Base-by-base conservation (phyloP, 2,113 vertebrate genomes). In the Procapra przewalskii region DNA sequence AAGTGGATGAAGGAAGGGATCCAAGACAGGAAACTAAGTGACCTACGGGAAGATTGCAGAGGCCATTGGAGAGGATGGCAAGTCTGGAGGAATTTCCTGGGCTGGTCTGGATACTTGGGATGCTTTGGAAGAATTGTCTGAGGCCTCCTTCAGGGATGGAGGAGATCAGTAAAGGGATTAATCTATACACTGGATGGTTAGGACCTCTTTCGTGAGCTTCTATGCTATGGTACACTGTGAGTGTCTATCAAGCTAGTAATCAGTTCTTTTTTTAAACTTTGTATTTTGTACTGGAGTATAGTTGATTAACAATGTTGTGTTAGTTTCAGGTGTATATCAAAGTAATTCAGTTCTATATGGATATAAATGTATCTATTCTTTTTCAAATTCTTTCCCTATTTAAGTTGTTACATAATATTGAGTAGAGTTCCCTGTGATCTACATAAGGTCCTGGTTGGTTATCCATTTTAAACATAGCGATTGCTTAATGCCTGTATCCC, bases 1-100 rank as follows among this genome's bases (percentile, higher is more conserved):
- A 15, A 31, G 31, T 31, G n/a, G 33, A 40, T 60, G 57, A 36
- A 62, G 54, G 52, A 64, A 29, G 14, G 19, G 7, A 40, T 9
- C 31, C 16, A 33, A 59, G 94, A 83, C 1, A 10, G 13, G 31
- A 33, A 75, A 3, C 25, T 33, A 27, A 87, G 59, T 14, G 33
- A n/a, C 3, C 0, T 1, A 6, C 3, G 62, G 50, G 33, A 79
- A 4, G 6, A 15, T 52, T 62, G 48, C 55, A 29, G 33, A 29
- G 55, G 43, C 10, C 25, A 6, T 1, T 25, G 17, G 29, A 54
- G 40, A 64, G 13, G 40, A 36, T 19, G 27, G 57, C 13, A 36
- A 52, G 29, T 82, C 62, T 27, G 57, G 40, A 67, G 16, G 23
- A 50, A 29, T 88, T 84, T 87, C 45, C 50, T 40, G n/a, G 40